phyloP scores from a whole-genome alignment of 2,888 invertebrate species.

The Chrysopilus asiliformis region DNA sequence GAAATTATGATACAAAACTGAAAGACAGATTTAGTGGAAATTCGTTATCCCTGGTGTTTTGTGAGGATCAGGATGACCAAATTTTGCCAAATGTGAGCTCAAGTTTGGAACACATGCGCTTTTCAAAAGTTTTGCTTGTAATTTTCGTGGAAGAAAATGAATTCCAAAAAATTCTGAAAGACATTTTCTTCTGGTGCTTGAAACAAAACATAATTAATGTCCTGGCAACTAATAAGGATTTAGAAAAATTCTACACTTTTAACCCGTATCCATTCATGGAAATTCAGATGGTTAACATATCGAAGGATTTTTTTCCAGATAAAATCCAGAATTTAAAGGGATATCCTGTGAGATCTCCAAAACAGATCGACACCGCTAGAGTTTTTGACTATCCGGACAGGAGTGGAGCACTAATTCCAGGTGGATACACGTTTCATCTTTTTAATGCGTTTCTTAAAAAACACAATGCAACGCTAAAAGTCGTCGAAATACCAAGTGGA shows the following conservation, averaged over 20 bases:
- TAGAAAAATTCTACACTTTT: not conserved
- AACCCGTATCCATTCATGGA: conserved; percentile 1
- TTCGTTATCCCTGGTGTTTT: no score
- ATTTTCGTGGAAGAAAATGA: no score
- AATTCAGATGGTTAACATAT: not conserved
- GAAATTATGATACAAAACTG: no score
- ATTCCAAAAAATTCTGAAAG: not conserved
- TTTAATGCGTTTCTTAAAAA: no score
- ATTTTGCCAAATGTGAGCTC: no score
- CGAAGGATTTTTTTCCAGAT: conserved; percentile 1
- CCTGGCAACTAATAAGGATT: not conserved
- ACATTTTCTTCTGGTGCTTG: conserved; percentile 1
- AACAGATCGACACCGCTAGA: not conserved
- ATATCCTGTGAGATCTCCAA: not conserved
- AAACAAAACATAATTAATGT: not conserved
- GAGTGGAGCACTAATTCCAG: not conserved
- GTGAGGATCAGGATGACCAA: no score
- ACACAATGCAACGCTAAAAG: no score
- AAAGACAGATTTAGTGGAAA: no score
- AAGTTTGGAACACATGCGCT: no score
- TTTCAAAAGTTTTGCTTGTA: no score
- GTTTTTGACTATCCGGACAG: conserved; percentile 1
- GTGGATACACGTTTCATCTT: not conserved
- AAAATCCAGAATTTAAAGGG: conserved; percentile 1
- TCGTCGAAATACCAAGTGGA: no score